Conservation (phyloP, 2,797 vertebrate genomes). For the Danionella dracula region DNA sequence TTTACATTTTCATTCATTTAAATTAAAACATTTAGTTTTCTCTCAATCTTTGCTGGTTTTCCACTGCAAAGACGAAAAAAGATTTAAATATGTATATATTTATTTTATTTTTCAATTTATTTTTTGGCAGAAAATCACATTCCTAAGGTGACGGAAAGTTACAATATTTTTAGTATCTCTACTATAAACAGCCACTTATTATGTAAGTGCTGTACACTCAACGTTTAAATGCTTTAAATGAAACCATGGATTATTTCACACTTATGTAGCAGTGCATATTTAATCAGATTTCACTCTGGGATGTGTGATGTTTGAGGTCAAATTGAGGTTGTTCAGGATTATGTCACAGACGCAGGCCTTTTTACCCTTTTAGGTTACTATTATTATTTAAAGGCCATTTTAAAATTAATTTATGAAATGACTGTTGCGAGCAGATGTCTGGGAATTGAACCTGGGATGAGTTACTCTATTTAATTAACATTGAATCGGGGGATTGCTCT, state of each 20-base stretch:
- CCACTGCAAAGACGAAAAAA: too few species aligned
- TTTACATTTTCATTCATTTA: too few species aligned
- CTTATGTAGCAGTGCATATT: not conserved
- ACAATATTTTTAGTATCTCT: not conserved
- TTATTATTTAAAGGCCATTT: not conserved
- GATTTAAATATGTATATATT: too few species aligned
- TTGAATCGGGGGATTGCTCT: slow-evolving; percentile 33
- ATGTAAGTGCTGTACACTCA: not conserved
- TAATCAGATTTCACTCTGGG: slow-evolving; percentile 8
- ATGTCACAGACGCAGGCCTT: not conserved
- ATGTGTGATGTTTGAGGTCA: slow-evolving; percentile 4
- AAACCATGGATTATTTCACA: not conserved
- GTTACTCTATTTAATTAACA: slow-evolving; percentile 37
- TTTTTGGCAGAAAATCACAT: too few species aligned
- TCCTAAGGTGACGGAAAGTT: not conserved
- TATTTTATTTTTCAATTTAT: too few species aligned
- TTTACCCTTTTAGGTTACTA: slow-evolving; percentile 9
- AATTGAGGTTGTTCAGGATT: slow-evolving; percentile 2
- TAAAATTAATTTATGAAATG: not conserved
- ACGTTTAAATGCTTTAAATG: not conserved
- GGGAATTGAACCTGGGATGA: slow-evolving; percentile 8
- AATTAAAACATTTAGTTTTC: too few species aligned
- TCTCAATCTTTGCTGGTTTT: too few species aligned
- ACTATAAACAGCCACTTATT: not conserved
- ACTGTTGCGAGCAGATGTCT: slow-evolving; percentile 7